A percentile compares a stretch with the other conserved stretches of the same genome.
Conservation (phyloP, 2,113 vertebrate species). For the Regulus satrapa region DNA sequence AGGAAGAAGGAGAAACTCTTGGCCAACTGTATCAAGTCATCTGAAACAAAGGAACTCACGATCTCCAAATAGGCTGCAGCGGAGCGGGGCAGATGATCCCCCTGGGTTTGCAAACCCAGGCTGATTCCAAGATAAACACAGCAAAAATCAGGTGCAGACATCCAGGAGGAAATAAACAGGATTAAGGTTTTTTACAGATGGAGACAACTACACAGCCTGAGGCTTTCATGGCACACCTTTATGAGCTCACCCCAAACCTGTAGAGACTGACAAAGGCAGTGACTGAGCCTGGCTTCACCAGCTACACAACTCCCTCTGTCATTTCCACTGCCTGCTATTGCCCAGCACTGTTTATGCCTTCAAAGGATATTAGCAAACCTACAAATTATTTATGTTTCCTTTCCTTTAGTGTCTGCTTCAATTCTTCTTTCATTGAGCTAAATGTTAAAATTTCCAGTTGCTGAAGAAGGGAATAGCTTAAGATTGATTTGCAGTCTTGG, state of each 20-base stretch:
- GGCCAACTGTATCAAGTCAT: background rate
- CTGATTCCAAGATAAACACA: background rate
- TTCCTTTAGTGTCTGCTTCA: background rate
- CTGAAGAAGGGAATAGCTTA: background rate
- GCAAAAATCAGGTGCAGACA: background rate
- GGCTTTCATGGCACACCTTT: background rate
- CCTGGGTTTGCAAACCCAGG: background rate
- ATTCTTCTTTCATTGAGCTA: background rate
- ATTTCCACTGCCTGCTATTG: background rate
- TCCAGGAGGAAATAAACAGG: background rate
- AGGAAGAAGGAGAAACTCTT: background rate
- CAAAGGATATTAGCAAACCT: background rate
- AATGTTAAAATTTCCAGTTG: background rate
- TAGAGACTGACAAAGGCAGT: background rate
- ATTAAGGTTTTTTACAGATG: background rate
- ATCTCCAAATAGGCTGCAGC: background rate
- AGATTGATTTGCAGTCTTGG: background rate
- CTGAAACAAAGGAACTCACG: background rate
- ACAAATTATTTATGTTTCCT: background rate
- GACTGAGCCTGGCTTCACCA: background rate
- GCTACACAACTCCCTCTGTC: background rate
- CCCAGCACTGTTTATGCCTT: background rate
- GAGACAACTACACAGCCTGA: background rate
- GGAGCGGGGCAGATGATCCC: background rate
- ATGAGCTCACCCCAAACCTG: background rate